phyloP scores from a whole-genome alignment of 1,140 invertebrate genomes.

The Goniozus legneri region DNA sequence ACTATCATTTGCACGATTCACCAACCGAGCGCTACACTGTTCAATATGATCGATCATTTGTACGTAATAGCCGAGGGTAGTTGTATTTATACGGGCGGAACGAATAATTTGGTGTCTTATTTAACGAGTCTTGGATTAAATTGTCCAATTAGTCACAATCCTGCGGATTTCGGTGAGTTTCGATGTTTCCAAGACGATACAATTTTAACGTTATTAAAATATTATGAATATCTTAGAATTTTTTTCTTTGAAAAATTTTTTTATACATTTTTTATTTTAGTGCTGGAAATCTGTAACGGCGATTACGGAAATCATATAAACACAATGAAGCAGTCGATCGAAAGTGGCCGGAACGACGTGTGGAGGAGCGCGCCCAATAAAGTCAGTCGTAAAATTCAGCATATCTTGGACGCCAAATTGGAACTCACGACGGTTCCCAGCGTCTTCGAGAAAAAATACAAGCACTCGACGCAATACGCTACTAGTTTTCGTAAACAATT shows the following conservation, averaged over 20 bases:
- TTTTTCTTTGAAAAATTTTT: too few relatives aligned
- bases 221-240: too few relatives aligned
- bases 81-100: slow-evolving; percentile 80
- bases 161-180: slow-evolving; percentile 81
- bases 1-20: slow-evolving; percentile 87
- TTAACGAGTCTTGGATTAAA: slow-evolving; percentile 66
- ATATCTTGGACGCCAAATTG: slow-evolving; percentile 1
- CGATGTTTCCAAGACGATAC: too few relatives aligned
- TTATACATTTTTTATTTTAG: slow-evolving; percentile 47
- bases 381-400: slow-evolving; percentile 6
- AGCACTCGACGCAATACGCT: slow-evolving; percentile 36
- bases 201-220: too few relatives aligned
- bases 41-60: slow-evolving; percentile 87
- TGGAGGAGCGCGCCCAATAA: slow-evolving; percentile 47
- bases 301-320: slow-evolving; percentile 69
- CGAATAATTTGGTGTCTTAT: slow-evolving; percentile 72
- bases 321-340: slow-evolving; percentile 59
- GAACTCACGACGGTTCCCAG: too few relatives aligned
- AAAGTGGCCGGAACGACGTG: slow-evolving; percentile 65
- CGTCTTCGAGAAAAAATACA: slow-evolving; percentile 9
- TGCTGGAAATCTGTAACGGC: slow-evolving; percentile 80
- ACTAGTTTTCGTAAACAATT: slow-evolving; percentile 61
- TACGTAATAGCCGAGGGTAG: slow-evolving; percentile 78
- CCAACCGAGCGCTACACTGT: slow-evolving; percentile 83
- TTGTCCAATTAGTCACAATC: slow-evolving; percentile 87